Evolutionary conservation across 2,888 invertebrate species (phyloP).

Genomic region (Linyphia triangularis): DNA sequence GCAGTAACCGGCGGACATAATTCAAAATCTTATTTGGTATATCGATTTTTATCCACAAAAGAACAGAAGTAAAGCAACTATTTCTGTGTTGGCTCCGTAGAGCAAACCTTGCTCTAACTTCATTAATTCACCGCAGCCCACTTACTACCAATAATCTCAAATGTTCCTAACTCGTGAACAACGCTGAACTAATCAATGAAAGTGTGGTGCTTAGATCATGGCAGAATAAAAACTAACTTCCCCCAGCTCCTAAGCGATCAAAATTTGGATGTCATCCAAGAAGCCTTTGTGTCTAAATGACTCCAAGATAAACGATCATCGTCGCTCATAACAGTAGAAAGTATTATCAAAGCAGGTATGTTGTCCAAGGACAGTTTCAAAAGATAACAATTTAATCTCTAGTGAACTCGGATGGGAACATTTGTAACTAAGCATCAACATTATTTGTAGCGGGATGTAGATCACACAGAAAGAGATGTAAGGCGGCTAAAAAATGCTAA

Average conservation of each 20-base stretch:
- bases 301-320: conserved; percentile 3
- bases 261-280: background rate
- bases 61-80: no score
- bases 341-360: background rate
- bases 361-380: background rate
- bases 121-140: background rate
- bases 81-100: no score
- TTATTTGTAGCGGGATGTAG: no score
- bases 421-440: no score
- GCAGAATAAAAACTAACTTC: background rate
- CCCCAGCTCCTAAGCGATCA: background rate
- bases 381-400: no score
- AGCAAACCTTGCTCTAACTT: no score
- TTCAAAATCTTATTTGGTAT: no score
- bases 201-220: background rate
- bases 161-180: background rate
- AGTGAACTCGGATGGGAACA: no score
- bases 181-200: background rate
- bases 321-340: background rate
- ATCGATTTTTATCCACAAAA: no score
- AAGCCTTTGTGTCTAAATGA: background rate
- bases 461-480: no score
- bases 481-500: no score
- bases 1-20: no score
- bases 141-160: background rate